Percentiles rank a stretch among this genome's conserved stretches.
These are phyloP conservation scores for Carettochelys insculpta DNA, from an alignment of 2,113 vertebrate genomes.

Conservation along the genomic window DNA sequence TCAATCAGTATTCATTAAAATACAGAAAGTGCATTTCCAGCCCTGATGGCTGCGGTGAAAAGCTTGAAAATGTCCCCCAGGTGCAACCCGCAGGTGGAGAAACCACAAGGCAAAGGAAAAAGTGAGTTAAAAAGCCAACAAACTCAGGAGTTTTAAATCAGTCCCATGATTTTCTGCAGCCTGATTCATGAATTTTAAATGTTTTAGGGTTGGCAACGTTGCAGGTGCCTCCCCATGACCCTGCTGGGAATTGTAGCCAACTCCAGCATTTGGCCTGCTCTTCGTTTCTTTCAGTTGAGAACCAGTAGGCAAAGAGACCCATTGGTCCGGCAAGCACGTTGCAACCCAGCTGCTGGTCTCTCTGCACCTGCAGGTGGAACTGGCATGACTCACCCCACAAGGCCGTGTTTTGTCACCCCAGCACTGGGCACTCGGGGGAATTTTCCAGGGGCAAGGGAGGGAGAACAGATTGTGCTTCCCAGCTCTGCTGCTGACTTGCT, in stretches of 20 bases:
- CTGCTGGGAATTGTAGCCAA: not conserved
- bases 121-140: not conserved
- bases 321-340: not conserved
- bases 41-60: not conserved
- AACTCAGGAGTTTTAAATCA: not conserved
- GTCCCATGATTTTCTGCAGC: not conserved
- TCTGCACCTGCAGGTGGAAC: not conserved
- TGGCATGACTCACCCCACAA: not conserved
- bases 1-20: not conserved
- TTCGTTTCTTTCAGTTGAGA: not conserved
- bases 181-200: not conserved
- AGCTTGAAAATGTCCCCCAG: not conserved
- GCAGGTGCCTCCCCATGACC: not conserved
- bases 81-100: not conserved
- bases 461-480: not conserved
- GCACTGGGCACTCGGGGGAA: not conserved
- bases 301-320: not conserved
- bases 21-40: conserved; percentile 2
- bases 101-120: not conserved
- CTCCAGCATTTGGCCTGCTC: not conserved
- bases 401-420: not conserved
- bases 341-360: not conserved
- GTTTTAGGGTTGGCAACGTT: not conserved
- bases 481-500: not conserved
- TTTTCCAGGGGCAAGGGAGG: not conserved